A percentile compares a stretch with the other conserved stretches of the same genome.
Conservation (phyloP, 2,888 invertebrate genomes). For the Chrysolina haemoptera region DNA sequence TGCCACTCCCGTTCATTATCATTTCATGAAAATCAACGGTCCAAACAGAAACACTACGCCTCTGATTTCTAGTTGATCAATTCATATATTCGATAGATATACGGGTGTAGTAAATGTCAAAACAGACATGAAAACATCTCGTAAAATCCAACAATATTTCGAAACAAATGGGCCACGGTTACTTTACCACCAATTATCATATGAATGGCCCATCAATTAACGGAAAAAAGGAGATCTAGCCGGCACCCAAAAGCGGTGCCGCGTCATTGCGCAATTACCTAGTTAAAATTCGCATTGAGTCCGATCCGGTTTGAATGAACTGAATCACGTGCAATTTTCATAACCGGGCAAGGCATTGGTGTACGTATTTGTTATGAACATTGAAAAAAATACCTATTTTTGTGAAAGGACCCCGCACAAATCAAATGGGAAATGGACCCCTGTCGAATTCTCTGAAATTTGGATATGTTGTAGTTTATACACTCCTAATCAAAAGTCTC, state of each 20-base stretch:
- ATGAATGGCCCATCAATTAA: slow-evolving; percentile 37
- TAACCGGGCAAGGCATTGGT: not conserved
- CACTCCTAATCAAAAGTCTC: too few species aligned
- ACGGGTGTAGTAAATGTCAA: slow-evolving; percentile 13
- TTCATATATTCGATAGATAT: not conserved
- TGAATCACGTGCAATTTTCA: slow-evolving; percentile 19
- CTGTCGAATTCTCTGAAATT: too few species aligned
- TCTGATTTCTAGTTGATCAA: not conserved
- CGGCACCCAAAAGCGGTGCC: slow-evolving; percentile 37
- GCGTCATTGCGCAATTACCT: slow-evolving; percentile 32
- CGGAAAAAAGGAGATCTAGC: slow-evolving; percentile 30
- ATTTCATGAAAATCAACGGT: not conserved
- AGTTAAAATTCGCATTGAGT: slow-evolving; percentile 34
- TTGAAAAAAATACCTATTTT: too few species aligned
- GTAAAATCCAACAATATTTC: slow-evolving; percentile 31
- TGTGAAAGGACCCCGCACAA: too few species aligned
- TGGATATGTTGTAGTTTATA: too few species aligned
- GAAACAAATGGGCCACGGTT: slow-evolving; percentile 40
- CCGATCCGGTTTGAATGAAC: slow-evolving; percentile 20
- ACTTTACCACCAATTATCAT: slow-evolving; percentile 31
- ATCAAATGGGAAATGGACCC: too few species aligned
- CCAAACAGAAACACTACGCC: not conserved
- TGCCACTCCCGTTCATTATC: not conserved
- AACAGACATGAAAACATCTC: slow-evolving; percentile 19
- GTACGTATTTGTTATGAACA: not conserved